phyloP scores from a whole-genome alignment of 2,888 invertebrate genomes.

The Suillia variegata region DNA sequence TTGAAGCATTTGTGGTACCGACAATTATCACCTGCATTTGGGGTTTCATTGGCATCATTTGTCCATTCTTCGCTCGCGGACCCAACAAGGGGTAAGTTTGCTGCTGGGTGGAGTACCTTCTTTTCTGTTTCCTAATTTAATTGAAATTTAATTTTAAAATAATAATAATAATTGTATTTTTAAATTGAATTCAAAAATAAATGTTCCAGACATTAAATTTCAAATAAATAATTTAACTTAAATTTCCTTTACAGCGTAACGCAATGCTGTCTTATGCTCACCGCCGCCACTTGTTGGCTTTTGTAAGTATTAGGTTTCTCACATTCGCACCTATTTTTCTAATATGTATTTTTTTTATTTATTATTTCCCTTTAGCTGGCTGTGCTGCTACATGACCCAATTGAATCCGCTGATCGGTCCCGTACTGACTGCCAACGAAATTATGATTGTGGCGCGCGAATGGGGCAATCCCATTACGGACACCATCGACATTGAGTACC shows the following conservation, averaged over 20 bases:
- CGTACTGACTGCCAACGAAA: constrained; percentile 52
- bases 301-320: constrained; percentile 48
- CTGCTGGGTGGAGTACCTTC: neutral
- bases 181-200: no score
- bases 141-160: neutral
- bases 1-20: constrained; percentile 50
- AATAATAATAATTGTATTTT: no score
- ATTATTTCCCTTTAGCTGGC: constrained; percentile 44
- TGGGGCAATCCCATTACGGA: constrained; percentile 54
- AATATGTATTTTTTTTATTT: constrained; percentile 14
- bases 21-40: constrained; percentile 52
- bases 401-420: constrained; percentile 58
- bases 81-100: constrained; percentile 54
- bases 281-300: constrained; percentile 57
- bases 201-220: no score
- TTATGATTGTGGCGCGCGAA: constrained; percentile 55
- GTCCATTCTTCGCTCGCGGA: constrained; percentile 57
- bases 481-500: constrained; percentile 39
- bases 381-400: constrained; percentile 59
- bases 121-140: no score
- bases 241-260: constrained; percentile 47
- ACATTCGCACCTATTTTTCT: no score
- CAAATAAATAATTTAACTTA: no score
- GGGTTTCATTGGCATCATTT: constrained; percentile 53
- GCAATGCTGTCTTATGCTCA: constrained; percentile 58